These are phyloP conservation scores for Myotis myotis DNA, from an alignment of 2,797 vertebrate genomes.

Conservation along the genomic window DNA sequence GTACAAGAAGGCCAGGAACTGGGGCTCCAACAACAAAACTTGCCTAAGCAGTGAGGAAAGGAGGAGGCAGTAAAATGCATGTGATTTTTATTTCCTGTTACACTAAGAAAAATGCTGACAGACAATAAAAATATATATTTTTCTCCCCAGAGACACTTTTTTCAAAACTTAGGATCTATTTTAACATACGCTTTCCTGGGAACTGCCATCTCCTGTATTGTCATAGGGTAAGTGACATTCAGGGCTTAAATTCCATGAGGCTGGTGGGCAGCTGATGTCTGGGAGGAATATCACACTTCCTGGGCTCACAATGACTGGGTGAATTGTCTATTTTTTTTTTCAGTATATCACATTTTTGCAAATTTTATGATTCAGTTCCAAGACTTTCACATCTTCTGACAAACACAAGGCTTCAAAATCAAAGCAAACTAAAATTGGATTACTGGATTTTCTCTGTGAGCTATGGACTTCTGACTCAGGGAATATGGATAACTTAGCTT, in stretches of 20 bases:
- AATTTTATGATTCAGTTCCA: neutral
- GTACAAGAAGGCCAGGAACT: neutral
- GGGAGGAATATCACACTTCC: neutral
- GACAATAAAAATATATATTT: neutral
- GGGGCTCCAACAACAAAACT: neutral
- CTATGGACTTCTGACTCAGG: neutral
- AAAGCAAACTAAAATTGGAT: neutral
- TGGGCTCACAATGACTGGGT: neutral
- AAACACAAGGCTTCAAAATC: neutral
- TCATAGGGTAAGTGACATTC: conserved; percentile 88
- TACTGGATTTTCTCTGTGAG: neutral
- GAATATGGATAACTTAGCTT: neutral
- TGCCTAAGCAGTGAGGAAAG: neutral
- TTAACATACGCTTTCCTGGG: conserved; percentile 90
- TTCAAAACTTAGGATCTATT: conserved; percentile 90
- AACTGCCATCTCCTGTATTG: conserved; percentile 88
- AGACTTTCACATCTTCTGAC: neutral
- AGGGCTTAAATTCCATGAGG: neutral
- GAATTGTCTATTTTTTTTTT: neutral
- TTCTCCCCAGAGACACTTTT: conserved; percentile 87
- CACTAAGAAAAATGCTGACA: neutral
- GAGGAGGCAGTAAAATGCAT: neutral
- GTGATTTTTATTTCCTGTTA: conserved; percentile 25
- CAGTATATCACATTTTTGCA: neutral
- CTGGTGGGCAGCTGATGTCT: neutral